These are phyloP conservation scores for Papilio polyxenes DNA, from an alignment of 1,140 invertebrate genomes.

Conservation along the genomic window DNA sequence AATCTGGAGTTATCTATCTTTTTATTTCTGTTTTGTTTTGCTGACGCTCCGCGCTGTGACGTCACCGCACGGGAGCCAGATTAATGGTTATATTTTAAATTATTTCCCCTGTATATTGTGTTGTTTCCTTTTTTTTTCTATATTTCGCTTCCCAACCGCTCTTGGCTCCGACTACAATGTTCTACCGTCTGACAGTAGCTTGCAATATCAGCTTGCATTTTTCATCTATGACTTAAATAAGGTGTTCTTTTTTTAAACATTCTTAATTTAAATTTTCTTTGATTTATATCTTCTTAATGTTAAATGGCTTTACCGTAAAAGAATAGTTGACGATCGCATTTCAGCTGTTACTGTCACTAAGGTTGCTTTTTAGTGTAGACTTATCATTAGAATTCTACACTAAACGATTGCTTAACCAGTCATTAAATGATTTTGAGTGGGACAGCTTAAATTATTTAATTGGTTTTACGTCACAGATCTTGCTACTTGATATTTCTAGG, in stretches of 20 bases:
- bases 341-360: too few relatives aligned
- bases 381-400: too few relatives aligned
- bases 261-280: conserved; percentile 25
- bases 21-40: conserved; percentile 50
- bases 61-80: conserved; percentile 62
- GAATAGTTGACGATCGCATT: too few relatives aligned
- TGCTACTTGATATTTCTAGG: too few relatives aligned
- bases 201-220: conserved; percentile 68
- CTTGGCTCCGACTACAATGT: conserved; percentile 43
- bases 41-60: conserved; percentile 62
- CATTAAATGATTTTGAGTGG: too few relatives aligned
- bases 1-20: conserved; percentile 37
- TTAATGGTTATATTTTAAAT: conserved; percentile 78
- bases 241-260: conserved; percentile 39
- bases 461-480: too few relatives aligned
- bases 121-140: conserved; percentile 53
- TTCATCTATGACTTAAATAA: conserved; percentile 57
- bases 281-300: conserved; percentile 5
- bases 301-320: neutral
- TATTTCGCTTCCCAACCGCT: conserved; percentile 46
- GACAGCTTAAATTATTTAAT: too few relatives aligned
- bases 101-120: conserved; percentile 60
- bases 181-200: neutral
- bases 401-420: too few relatives aligned
- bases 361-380: too few relatives aligned